These are phyloP conservation scores for Eurystomus glaucurus DNA, from an alignment of 2,797 vertebrate genomes.

Conservation along the genomic window DNA sequence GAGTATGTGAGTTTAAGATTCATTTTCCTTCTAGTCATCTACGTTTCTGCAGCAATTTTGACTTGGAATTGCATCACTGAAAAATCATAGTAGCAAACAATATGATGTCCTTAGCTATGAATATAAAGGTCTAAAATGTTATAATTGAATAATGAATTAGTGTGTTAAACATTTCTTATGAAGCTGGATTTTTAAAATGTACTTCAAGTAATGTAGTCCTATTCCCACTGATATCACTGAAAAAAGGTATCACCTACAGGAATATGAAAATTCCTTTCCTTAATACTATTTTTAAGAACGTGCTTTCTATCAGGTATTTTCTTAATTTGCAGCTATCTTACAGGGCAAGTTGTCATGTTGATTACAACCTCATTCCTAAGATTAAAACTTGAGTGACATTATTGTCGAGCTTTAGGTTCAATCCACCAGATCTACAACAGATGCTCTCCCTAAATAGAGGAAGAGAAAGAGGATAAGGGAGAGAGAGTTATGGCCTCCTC, in stretches of 20 bases:
- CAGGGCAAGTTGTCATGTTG: background rate
- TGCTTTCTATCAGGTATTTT: background rate
- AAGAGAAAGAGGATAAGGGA: too few species aligned
- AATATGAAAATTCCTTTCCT: background rate
- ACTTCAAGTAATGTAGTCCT: background rate
- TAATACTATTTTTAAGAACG: background rate
- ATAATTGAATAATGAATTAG: background rate
- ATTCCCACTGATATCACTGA: background rate
- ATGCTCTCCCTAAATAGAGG: too few species aligned
- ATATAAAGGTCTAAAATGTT: background rate
- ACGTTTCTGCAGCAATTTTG: background rate
- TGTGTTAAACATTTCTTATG: background rate
- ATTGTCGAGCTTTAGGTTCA: too few species aligned
- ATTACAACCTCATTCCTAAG: background rate
- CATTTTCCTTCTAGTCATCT: background rate
- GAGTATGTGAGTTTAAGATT: background rate
- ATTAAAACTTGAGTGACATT: background rate
- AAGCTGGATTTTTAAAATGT: background rate
- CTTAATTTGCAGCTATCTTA: background rate
- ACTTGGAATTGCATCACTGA: background rate
- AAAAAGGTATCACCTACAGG: rapidly evolving
- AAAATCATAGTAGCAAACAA: background rate
- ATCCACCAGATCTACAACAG: too few species aligned
- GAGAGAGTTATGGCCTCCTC: too few species aligned
- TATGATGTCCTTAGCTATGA: background rate